Conservation (phyloP, 2,888 invertebrate genomes). For the Drosophila crucigera region DNA sequence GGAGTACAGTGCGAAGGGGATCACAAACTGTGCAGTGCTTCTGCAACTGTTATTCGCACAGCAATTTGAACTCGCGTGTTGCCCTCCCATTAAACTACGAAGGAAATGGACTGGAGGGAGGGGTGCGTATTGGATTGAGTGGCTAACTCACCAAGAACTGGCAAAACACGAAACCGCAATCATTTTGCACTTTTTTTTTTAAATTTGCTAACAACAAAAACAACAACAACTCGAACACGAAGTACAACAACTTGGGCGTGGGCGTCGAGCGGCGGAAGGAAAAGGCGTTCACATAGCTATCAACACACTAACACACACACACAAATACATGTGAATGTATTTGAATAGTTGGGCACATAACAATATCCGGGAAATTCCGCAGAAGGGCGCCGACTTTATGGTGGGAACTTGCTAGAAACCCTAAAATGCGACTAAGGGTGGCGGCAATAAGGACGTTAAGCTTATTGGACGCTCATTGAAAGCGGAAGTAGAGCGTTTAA, state of each 20-base stretch:
- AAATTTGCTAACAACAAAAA: slow-evolving; percentile 33
- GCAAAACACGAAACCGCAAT: slow-evolving; percentile 75
- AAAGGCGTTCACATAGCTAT: slow-evolving; percentile 66
- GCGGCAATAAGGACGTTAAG: slow-evolving; percentile 24
- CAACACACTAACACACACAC: slow-evolving; percentile 11
- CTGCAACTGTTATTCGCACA: slow-evolving; percentile 29
- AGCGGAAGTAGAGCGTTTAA: slow-evolving; percentile 70
- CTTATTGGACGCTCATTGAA: slow-evolving; percentile 56
- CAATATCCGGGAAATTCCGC: slow-evolving; percentile 79
- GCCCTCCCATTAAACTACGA: slow-evolving; percentile 57
- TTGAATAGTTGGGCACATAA: slow-evolving; percentile 53
- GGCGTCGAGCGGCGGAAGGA: slow-evolving; percentile 78
- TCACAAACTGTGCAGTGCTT: slow-evolving; percentile 16
- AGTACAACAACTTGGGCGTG: slow-evolving; percentile 29
- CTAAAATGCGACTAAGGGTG: slow-evolving; percentile 17
- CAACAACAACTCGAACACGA: slow-evolving; percentile 16
- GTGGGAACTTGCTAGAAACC: slow-evolving; percentile 62
- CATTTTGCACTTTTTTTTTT: slow-evolving; percentile 78
- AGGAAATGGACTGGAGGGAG: slow-evolving; percentile 9
- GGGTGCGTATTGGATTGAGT: not conserved
- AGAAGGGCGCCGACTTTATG: slow-evolving; percentile 50
- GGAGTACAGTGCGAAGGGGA: not conserved
- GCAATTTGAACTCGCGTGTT: slow-evolving; percentile 64
- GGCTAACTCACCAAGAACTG: slow-evolving; percentile 17
- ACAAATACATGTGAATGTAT: not conserved